A percentile compares a stretch with the other conserved stretches of the same genome.
These are phyloP conservation scores for Anthophora plumipes DNA, from an alignment of 2,888 invertebrate species.

Conservation along the genomic window DNA sequence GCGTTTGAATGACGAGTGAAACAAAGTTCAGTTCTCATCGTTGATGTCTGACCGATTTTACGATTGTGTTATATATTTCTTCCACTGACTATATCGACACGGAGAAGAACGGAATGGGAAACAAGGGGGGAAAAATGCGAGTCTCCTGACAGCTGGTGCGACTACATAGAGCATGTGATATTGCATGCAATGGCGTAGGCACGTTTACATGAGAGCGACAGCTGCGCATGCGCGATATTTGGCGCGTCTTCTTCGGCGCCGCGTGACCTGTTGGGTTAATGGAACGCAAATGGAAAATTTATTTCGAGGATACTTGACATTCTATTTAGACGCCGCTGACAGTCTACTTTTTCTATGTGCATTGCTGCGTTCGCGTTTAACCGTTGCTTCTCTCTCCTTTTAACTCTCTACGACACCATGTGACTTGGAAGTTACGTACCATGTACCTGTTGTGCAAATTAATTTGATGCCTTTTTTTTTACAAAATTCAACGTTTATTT, in stretches of 20 bases:
- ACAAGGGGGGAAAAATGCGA: constrained; percentile 19
- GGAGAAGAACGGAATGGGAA: background rate
- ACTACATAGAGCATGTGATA: constrained; percentile 45
- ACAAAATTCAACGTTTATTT: no score
- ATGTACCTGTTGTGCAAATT: no score
- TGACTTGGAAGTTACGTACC: no score
- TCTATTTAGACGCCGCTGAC: background rate
- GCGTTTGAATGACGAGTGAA: no score
- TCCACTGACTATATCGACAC: no score
- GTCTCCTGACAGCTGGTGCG: constrained; percentile 35
- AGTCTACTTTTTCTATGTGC: background rate
- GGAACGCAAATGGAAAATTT: constrained; percentile 60
- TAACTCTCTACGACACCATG: no score
- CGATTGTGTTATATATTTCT: no score
- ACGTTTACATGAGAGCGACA: background rate
- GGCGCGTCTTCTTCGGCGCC: background rate
- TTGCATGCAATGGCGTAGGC: constrained; percentile 32
- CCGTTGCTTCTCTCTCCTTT: background rate
- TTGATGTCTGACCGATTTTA: no score
- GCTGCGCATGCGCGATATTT: background rate
- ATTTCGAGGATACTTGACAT: constrained; percentile 18
- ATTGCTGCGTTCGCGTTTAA: background rate
- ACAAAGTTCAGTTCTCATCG: no score
- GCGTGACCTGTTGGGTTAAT: constrained; percentile 51
- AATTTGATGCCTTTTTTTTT: no score